Conservation (phyloP, 2,888 invertebrate genomes). For the Volucella bombylans region DNA sequence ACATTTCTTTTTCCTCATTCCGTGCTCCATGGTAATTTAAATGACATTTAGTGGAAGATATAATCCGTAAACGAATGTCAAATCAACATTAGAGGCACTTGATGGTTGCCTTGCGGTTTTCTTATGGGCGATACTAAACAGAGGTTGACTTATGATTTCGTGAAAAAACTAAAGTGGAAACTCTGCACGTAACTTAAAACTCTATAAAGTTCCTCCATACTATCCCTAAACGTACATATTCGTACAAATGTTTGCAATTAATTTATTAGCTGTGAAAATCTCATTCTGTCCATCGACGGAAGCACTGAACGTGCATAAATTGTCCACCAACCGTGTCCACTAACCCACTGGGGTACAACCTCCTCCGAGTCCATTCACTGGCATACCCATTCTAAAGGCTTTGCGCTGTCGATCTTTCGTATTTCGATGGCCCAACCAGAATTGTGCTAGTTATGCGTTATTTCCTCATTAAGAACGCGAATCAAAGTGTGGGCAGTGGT, state of each 20-base stretch:
- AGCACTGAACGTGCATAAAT: slow-evolving; percentile 46
- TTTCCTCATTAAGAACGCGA: slow-evolving; percentile 51
- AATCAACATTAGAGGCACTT: no score
- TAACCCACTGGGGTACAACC: neutral
- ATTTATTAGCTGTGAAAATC: slow-evolving; percentile 76
- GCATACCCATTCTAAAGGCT: neutral
- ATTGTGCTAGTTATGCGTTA: slow-evolving; percentile 45
- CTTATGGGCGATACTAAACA: no score
- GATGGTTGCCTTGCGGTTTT: no score
- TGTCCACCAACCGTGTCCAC: slow-evolving; percentile 4
- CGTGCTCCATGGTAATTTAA: no score
- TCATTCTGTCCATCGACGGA: slow-evolving; percentile 67
- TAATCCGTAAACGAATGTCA: no score
- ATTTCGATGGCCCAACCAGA: slow-evolving; percentile 60
- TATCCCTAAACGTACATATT: no score
- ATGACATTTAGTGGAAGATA: no score
- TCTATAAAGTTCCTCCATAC: no score
- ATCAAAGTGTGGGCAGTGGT: neutral
- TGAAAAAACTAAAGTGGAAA: no score
- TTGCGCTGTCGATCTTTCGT: slow-evolving; percentile 40
- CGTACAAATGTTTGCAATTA: slow-evolving; percentile 63
- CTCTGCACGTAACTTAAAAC: no score
- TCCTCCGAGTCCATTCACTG: slow-evolving; percentile 8
- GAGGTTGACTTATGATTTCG: no score
- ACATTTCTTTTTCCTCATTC: no score